Percentiles rank a stretch among this genome's conserved stretches.
Evolutionary conservation across 2,888 invertebrate species (phyloP).

Genomic region (Leptopilina drosophilae): DNA sequence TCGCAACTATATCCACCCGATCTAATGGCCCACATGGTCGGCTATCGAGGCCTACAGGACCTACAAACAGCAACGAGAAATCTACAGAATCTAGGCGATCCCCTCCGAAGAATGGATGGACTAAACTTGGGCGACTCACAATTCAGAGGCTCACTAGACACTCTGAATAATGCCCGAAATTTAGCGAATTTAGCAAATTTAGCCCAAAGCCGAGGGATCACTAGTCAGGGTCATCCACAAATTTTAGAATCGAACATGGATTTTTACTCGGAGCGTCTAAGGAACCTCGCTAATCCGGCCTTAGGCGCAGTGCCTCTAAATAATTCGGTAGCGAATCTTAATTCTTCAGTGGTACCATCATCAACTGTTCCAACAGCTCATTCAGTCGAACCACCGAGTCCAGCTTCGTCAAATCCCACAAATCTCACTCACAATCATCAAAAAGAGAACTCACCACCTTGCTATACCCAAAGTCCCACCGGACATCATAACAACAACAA

Average conservation of each 20-base stretch:
- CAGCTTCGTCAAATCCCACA: constrained; percentile 59
- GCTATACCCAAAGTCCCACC: constrained; percentile 72
- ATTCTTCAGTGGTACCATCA: constrained; percentile 70
- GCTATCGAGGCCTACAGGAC: constrained; percentile 74
- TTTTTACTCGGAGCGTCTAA: constrained; percentile 99
- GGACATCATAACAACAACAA: constrained; percentile 70
- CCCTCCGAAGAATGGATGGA: constrained; percentile 74
- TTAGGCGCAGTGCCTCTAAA: constrained; percentile 94
- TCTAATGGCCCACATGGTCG: constrained; percentile 71
- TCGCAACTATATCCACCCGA: constrained; percentile 76
- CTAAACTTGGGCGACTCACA: constrained; percentile 73
- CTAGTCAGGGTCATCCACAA: constrained; percentile 79
- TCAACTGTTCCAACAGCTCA: constrained; percentile 60
- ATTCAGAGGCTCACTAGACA: constrained; percentile 73
- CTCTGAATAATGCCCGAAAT: constrained; percentile 74
- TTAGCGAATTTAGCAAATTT: constrained; percentile 75
- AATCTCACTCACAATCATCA: constrained; percentile 64
- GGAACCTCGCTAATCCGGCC: constrained; percentile 98
- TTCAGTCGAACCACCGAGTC: constrained; percentile 62
- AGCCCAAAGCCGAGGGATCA: constrained; percentile 69
- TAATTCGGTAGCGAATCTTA: constrained; percentile 76
- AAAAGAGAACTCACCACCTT: constrained; percentile 74
- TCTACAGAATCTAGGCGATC: constrained; percentile 74
- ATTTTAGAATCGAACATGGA: constrained; percentile 94
- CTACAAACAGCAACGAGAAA: constrained; percentile 74